These are phyloP conservation scores for Anolis carolinensis DNA, from an alignment of 2,113 vertebrate genomes.

Conservation along the genomic window DNA sequence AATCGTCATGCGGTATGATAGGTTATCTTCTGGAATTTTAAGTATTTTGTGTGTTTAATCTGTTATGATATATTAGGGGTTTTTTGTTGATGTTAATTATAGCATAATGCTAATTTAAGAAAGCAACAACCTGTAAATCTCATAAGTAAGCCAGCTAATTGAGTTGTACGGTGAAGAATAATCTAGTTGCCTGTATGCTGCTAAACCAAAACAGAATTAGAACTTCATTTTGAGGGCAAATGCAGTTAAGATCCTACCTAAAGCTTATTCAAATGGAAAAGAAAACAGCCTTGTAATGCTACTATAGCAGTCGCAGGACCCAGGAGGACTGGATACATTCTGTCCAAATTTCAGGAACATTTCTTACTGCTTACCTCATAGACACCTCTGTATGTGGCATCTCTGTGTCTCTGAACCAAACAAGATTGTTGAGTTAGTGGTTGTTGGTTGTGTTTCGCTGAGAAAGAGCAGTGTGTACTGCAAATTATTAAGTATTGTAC, in stretches of 20 bases:
- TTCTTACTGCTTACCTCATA: slow-evolving; percentile 83
- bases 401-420: slow-evolving; percentile 76
- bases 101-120: slow-evolving; percentile 70
- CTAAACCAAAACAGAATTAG: slow-evolving; percentile 78
- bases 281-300: slow-evolving; percentile 66
- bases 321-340: slow-evolving; percentile 74
- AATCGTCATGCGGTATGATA: slow-evolving; percentile 62
- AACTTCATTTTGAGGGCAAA: slow-evolving; percentile 68
- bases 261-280: slow-evolving; percentile 42
- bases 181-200: slow-evolving; percentile 78
- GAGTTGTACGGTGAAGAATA: slow-evolving; percentile 71
- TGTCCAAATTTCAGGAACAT: slow-evolving; percentile 81
- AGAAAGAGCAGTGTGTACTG: slow-evolving; percentile 60
- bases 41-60: slow-evolving; percentile 69
- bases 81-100: slow-evolving; percentile 62
- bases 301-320: slow-evolving; percentile 75
- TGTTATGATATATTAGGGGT: slow-evolving; percentile 64
- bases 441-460: slow-evolving; percentile 69
- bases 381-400: slow-evolving; percentile 71
- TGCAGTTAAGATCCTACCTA: slow-evolving; percentile 71
- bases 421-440: slow-evolving; percentile 66
- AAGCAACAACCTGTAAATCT: slow-evolving; percentile 65
- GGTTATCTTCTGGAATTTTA: slow-evolving; percentile 68
- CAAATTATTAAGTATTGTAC: slow-evolving; percentile 56
- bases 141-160: slow-evolving; percentile 70